Evolutionary conservation across 2,113 vertebrate genomes (phyloP), one percentile per base, ranked within the genome.

Genomic region (Morone chrysops): DNA sequence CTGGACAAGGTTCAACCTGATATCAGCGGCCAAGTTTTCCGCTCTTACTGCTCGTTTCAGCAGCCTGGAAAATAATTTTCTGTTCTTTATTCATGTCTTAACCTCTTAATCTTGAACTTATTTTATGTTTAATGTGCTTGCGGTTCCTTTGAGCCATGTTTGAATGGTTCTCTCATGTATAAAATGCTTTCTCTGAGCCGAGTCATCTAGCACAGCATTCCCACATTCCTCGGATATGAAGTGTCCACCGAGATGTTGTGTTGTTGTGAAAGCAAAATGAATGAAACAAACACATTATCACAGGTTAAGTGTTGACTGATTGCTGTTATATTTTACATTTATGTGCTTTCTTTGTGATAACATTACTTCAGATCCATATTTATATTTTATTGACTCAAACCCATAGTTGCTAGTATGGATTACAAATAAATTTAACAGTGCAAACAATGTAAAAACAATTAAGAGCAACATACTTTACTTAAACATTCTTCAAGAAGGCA

Each of bases 1-100:
- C 79, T 69, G 74, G 79, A 72, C 22, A 2, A 12, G 53, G 65
- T 71, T 87, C 84, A 87, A 5, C 2, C 5, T 40, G 41, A 72
- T 57, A 43, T 69, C 71, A 20, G 66, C 2, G 20, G 65, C 75
- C 80, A 82, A 18, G 38, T 54, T 68, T 67, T 78, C 75, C 61
- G 43, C 43, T 63, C 50, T 22, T 0, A 12, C 66, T 61, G 41
- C 71, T 60, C 20, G 31, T 62, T 60, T 50, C 43, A 20, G 61
- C 69, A 62, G 70, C 65, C 18, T 1, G 61, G 48, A 45, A 36
- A 61, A 57, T 36, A 0, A 56, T 76, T 67, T 56, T 61, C 75
- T 54, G 18, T 48, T 45, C 2, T 81, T 78, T 66, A 0, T 73
- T 66, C 36, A 20, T 31, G 38, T 40, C 38, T 59, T 22, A 20